Conservation (phyloP, 2,113 vertebrate species). For the Nothocercus nigrocapillus region DNA sequence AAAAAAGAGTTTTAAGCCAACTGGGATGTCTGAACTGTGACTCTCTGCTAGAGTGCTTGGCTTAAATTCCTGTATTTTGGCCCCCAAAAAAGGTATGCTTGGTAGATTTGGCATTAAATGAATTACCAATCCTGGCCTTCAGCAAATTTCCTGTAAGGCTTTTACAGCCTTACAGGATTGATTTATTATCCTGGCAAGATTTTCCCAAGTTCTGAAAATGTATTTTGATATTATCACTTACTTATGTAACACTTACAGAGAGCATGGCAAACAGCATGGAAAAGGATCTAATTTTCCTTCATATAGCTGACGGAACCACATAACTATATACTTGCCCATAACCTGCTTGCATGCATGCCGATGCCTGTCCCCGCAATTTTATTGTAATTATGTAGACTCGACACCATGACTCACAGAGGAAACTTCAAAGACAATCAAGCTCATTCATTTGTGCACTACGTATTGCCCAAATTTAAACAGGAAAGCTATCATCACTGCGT, state of each 20-base stretch:
- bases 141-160: slow-evolving; percentile 20
- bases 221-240: slow-evolving; percentile 31
- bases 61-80: background rate
- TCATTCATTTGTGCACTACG: slow-evolving; percentile 23
- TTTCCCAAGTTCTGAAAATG: slow-evolving; percentile 17
- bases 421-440: slow-evolving; percentile 67
- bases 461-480: slow-evolving; percentile 56
- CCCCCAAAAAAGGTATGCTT: background rate
- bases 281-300: slow-evolving; percentile 53
- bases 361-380: slow-evolving; percentile 40
- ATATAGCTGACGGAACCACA: slow-evolving; percentile 35
- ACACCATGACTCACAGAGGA: slow-evolving; percentile 50
- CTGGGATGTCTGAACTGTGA: background rate
- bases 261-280: slow-evolving; percentile 13
- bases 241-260: slow-evolving; percentile 50
- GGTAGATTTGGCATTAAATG: background rate
- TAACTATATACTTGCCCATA: slow-evolving; percentile 54
- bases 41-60: background rate
- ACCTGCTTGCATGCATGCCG: slow-evolving; percentile 52
- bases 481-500: slow-evolving; percentile 38
- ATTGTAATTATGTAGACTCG: slow-evolving; percentile 50
- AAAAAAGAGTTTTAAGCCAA: background rate
- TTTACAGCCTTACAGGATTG: background rate
- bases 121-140: slow-evolving; percentile 28
- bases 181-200: slow-evolving; percentile 26